Evolutionary conservation across 2,888 invertebrate genomes (phyloP), one percentile per base, ranked within the genome.

Genomic region (Thera britannica): DNA sequence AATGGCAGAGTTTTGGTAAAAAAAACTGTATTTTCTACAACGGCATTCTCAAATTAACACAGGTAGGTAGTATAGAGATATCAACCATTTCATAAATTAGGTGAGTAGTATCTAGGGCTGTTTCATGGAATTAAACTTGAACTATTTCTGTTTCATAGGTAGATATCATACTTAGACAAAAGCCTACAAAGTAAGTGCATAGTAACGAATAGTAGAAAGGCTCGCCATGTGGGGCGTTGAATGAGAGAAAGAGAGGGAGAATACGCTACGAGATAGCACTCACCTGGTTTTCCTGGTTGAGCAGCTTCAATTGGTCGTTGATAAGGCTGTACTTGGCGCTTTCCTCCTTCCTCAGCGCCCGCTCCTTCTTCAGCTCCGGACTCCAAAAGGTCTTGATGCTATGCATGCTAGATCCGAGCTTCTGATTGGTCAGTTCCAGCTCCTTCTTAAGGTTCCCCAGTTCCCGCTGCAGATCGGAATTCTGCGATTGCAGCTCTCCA

Each of bases 371-470:
- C 89, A 99, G 94, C 94, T 99, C 99, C 34, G 99, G 99, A 87
- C 99, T 99, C 99, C 99, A 99, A 94, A 99, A 99, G 65, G 99
- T 99, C 95, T 99, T 99, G 92, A 99, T 99, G 93, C 98, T 99
- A 94, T 99, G 99, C 99, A 99, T 99, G 83, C 98, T 98, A 86
- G 98, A 98, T 89, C 98, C 98, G 81, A 99, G 95, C 93, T 99
- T 99, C 94, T 99, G 98, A 91, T 98, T 98, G 77, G 98, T 98
- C 86, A 98, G 95, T 94, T 98, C 98, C 84, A 98, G 95, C 87
- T 98, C 98, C 88, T 98, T 98, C 92, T 98, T 98, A 77, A 98
- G 95, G 88, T 97, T 97, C 38, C 93, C 93, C 86, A 98, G 95
- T 89, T 99, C 99, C 75, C 98, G 95, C 85, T 99, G 99, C 78